Conservation (phyloP, 2,888 invertebrate genomes). For the Ctenicera cuprea region DNA sequence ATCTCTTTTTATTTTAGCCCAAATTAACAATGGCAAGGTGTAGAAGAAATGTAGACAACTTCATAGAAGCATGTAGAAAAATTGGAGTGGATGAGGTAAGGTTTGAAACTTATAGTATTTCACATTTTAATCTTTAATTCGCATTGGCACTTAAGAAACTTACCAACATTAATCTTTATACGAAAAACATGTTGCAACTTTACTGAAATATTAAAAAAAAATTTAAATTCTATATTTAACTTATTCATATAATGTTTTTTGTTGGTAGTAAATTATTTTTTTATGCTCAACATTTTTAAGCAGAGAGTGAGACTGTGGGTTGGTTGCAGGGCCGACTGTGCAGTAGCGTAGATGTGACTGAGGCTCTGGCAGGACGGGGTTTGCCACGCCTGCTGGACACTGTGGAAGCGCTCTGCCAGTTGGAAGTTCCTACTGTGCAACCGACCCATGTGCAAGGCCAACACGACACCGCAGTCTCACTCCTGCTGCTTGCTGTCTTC, state of each 20-base stretch:
- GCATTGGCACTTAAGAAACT: too few species aligned
- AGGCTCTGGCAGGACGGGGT: slow-evolving; percentile 70
- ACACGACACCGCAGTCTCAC: slow-evolving; percentile 75
- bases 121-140: too few species aligned
- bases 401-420: slow-evolving; percentile 66
- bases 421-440: slow-evolving; percentile 63
- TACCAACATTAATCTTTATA: slow-evolving; percentile 26
- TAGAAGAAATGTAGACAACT: slow-evolving; percentile 96
- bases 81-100: slow-evolving; percentile 97
- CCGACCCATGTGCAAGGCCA: slow-evolving; percentile 59
- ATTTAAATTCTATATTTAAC: too few species aligned
- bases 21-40: slow-evolving; percentile 96
- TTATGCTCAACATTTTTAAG: too few species aligned
- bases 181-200: background rate
- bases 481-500: slow-evolving; percentile 71
- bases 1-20: slow-evolving; percentile 79
- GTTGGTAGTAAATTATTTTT: too few species aligned
- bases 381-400: slow-evolving; percentile 70
- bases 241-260: background rate
- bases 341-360: slow-evolving; percentile 76
- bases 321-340: slow-evolving; percentile 77
- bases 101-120: slow-evolving; percentile 48
- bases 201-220: too few species aligned
- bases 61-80: slow-evolving; percentile 93
- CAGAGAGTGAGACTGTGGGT: slow-evolving; percentile 72